Conservation (phyloP, 2,888 invertebrate species). For the Tholera decimalis region DNA sequence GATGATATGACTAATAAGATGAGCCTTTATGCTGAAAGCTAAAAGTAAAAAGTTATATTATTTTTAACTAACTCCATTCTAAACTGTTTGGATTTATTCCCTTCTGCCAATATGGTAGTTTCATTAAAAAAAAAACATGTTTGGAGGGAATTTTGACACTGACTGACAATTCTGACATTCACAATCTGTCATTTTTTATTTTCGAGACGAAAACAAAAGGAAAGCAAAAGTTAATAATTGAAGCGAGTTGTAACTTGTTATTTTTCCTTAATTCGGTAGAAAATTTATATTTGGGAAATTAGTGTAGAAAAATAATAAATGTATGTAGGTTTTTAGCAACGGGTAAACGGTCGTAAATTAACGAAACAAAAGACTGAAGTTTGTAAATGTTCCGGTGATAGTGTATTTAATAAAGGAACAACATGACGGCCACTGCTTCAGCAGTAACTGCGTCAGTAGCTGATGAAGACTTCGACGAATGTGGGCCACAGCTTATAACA, state of each 20-base stretch:
- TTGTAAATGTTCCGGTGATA: slow-evolving; percentile 74
- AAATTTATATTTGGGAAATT: background rate
- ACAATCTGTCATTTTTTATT: slow-evolving; percentile 19
- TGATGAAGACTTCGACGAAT: slow-evolving; percentile 92
- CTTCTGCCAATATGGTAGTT: too few relatives aligned
- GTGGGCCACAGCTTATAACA: slow-evolving; percentile 93
- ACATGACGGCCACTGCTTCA: slow-evolving; percentile 87
- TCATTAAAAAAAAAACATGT: background rate
- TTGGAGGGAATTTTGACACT: background rate
- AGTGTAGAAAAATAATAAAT: background rate
- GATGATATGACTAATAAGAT: too few relatives aligned
- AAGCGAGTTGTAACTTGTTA: slow-evolving; percentile 21
- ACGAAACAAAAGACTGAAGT: slow-evolving; percentile 10
- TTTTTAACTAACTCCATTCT: too few relatives aligned
- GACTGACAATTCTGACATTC: background rate
- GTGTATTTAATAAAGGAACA: slow-evolving; percentile 24
- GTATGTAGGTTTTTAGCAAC: background rate
- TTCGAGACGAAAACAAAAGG: slow-evolving; percentile 28
- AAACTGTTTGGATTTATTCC: too few relatives aligned
- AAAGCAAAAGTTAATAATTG: background rate
- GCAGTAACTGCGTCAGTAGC: slow-evolving; percentile 86
- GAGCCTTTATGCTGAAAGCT: too few relatives aligned
- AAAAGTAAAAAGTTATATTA: too few relatives aligned
- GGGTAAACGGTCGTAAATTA: background rate
- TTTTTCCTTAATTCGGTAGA: background rate